Conservation (phyloP, 2,797 vertebrate species). For the Bovichtus variegatus region DNA sequence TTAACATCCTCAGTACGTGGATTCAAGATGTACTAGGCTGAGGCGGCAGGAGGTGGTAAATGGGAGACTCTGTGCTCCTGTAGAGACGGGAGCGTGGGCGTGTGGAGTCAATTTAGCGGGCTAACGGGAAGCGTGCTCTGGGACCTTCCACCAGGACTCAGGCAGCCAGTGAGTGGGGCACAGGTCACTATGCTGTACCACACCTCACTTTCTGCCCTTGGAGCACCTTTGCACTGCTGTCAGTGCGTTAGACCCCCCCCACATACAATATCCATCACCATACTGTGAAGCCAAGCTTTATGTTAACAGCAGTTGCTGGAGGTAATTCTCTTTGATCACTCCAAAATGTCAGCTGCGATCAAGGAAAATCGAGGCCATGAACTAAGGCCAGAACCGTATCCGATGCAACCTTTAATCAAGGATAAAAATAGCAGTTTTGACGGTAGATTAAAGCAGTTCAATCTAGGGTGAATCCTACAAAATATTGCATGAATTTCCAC, state of each 20-base stretch:
- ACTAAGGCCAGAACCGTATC: slow-evolving; percentile 29
- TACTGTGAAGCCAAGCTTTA: slow-evolving; percentile 27
- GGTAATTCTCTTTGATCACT: slow-evolving; percentile 67
- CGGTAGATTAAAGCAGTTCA: slow-evolving; percentile 25
- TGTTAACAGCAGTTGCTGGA: slow-evolving; percentile 38
- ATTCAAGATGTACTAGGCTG: slow-evolving; percentile 46
- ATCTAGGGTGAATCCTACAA: slow-evolving; percentile 38
- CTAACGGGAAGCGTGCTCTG: slow-evolving; percentile 71
- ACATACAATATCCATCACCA: slow-evolving; percentile 33
- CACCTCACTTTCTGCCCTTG: slow-evolving; percentile 33
- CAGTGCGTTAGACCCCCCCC: slow-evolving; percentile 8
- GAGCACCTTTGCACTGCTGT: not conserved
- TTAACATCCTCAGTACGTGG: slow-evolving; percentile 60
- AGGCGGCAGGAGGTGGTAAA: slow-evolving; percentile 63
- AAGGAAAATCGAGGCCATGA: slow-evolving; percentile 36
- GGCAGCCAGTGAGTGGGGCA: slow-evolving; percentile 60
- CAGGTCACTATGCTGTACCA: slow-evolving; percentile 50
- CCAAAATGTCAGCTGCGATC: slow-evolving; percentile 49
- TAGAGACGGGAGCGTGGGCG: slow-evolving; percentile 51
- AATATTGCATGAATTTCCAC: slow-evolving; percentile 41
- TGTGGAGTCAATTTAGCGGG: slow-evolving; percentile 66
- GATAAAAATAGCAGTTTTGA: slow-evolving; percentile 59
- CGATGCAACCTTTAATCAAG: slow-evolving; percentile 42
- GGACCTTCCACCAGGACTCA: slow-evolving; percentile 45
- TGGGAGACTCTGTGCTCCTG: slow-evolving; percentile 45